Evolutionary conservation across 2,113 vertebrate genomes (phyloP).

Genomic region (Saccopteryx leptura): DNA sequence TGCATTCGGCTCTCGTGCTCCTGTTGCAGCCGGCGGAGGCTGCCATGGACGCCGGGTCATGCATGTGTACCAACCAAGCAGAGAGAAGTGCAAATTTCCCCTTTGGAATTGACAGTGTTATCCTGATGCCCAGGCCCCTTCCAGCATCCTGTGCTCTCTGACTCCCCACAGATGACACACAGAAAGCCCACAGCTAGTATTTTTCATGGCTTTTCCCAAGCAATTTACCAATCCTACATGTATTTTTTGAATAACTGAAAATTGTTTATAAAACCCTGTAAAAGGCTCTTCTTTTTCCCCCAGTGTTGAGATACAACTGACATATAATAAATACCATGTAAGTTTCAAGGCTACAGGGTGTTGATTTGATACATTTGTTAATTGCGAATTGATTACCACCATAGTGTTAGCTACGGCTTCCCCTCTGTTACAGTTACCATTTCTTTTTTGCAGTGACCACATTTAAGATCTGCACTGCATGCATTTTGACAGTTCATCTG

Average conservation of each 20-base stretch:
- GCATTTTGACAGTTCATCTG: not conserved
- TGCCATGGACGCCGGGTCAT: accelerated
- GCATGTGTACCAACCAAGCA: too few relatives aligned
- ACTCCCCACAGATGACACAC: not conserved
- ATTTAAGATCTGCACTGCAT: not conserved
- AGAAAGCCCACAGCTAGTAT: not conserved
- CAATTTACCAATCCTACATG: not conserved
- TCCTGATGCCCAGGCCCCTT: not conserved
- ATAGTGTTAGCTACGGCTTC: not conserved
- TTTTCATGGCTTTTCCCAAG: not conserved
- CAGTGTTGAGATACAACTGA: not conserved
- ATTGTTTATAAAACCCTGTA: not conserved
- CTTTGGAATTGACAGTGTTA: accelerated
- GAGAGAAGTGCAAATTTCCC: not conserved
- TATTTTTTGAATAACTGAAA: not conserved
- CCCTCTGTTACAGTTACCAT: not conserved
- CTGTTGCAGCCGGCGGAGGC: not conserved
- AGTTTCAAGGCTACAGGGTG: not conserved
- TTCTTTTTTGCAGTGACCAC: not conserved
- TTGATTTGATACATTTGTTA: not conserved
- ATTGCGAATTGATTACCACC: not conserved
- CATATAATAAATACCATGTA: not conserved
- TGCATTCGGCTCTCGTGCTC: accelerated
- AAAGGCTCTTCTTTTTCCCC: not conserved
- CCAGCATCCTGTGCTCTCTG: not conserved